Conservation (phyloP, 2,797 vertebrate genomes). For the Enteromius fasciolatus region DNA sequence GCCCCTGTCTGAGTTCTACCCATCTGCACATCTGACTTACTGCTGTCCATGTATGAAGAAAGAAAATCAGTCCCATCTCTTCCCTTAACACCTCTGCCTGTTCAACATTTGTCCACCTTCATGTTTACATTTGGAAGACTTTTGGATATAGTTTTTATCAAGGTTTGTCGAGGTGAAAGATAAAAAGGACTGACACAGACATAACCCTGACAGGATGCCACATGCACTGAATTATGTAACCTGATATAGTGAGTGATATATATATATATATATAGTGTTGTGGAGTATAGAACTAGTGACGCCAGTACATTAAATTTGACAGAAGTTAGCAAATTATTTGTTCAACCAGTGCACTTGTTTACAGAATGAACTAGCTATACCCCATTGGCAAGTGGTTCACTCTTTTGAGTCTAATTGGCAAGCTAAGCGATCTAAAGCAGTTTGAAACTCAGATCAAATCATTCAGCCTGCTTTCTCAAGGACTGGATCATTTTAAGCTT, state of each 20-base stretch:
- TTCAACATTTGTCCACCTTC: not conserved
- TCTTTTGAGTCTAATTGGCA: not conserved
- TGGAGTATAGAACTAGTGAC: not conserved
- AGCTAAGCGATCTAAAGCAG: not conserved
- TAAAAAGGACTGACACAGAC: slow-evolving; percentile 11
- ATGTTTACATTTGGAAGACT: slow-evolving; percentile 46
- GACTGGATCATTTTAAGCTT: not conserved
- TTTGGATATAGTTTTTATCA: slow-evolving; percentile 32
- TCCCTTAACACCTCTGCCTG: slow-evolving; percentile 44
- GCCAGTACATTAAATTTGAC: not conserved
- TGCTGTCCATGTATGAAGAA: slow-evolving; percentile 53
- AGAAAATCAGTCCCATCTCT: slow-evolving; percentile 36
- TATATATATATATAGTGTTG: not conserved
- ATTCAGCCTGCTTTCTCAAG: not conserved
- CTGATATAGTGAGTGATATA: slow-evolving; percentile 18
- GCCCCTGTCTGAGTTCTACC: slow-evolving; percentile 53
- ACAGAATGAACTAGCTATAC: not conserved
- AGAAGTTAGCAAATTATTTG: not conserved
- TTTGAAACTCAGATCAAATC: not conserved
- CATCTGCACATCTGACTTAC: slow-evolving; percentile 61
- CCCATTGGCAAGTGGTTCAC: no score
- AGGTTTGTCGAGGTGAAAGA: slow-evolving; percentile 1
- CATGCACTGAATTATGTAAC: slow-evolving; percentile 21
- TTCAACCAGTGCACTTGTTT: not conserved
- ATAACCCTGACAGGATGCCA: not conserved